These are phyloP conservation scores for Neolamprologus fasciatus DNA, from an alignment of 2,113 vertebrate genomes.

Conservation along the genomic window DNA sequence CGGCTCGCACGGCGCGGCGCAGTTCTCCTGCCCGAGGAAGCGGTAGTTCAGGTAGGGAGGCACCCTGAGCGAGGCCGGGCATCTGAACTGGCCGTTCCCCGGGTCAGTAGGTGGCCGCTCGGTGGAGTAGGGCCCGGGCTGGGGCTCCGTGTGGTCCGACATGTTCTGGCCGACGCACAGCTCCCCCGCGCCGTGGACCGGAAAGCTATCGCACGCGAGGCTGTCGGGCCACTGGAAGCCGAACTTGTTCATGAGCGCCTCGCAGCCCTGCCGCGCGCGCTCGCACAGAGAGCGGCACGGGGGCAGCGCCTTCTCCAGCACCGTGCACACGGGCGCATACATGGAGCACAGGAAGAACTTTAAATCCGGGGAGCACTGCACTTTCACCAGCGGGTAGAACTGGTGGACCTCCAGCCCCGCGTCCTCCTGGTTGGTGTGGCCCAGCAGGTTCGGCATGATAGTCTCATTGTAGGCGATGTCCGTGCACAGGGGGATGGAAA, in stretches of 20 bases:
- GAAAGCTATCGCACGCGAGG: constrained; percentile 83
- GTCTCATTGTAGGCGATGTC: constrained; percentile 91
- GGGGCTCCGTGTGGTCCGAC: constrained; percentile 75
- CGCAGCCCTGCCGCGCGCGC: constrained; percentile 83
- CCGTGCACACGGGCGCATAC: constrained; percentile 87
- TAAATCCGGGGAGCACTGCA: constrained; percentile 83
- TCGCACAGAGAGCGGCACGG: constrained; percentile 87
- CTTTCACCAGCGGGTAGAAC: constrained; percentile 87
- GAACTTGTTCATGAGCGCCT: constrained; percentile 92
- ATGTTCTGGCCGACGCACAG: constrained; percentile 91
- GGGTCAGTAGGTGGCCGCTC: not conserved
- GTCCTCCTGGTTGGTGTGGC: constrained; percentile 87
- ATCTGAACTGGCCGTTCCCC: constrained; percentile 71
- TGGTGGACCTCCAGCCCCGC: constrained; percentile 87
- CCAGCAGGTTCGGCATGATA: constrained; percentile 87
- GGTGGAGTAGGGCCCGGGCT: constrained; percentile 37
- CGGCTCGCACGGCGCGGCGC: constrained; percentile 86
- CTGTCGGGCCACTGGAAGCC: constrained; percentile 91
- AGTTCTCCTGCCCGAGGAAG: constrained; percentile 91
- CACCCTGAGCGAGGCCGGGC: constrained; percentile 80
- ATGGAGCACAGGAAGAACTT: constrained; percentile 89
- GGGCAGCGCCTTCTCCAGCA: constrained; percentile 83
- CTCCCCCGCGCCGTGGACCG: constrained; percentile 86
- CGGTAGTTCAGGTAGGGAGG: constrained; percentile 92
- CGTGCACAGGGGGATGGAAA: constrained; percentile 86